Base-by-base conservation (phyloP, 1,140 invertebrate genomes). In the Belonocnema kinseyi region DNA sequence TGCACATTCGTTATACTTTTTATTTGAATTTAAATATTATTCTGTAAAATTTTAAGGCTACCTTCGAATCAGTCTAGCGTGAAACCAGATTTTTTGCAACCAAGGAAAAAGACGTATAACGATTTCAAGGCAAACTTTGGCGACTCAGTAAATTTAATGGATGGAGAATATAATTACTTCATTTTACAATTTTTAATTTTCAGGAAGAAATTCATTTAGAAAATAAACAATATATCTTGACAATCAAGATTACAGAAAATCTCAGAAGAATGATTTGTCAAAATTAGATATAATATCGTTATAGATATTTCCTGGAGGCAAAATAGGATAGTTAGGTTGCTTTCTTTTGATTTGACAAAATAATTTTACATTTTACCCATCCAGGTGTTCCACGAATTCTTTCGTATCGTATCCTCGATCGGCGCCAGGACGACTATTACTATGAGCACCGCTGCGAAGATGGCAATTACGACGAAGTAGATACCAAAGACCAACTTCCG, bases 381-480 rank as follows among this genome's bases (percentile, higher is more conserved):
- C 52, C 90, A 83, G 54, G 75, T 82, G 33, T 75, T 78, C 89
- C 88, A 92, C 52, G 26, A 33, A 33, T 33, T 33, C 2, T 33
- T 33, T 33, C 26, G 26, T 33, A 33, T 33, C 26, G 93, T 91
- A 7, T 93, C 91, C 80, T 94, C 93, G 58, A 96, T 95, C 12
- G 96, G 96, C n/a, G 96, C 95, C 56, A 96, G 89, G 8, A 94
- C 94, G 17, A 95, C 94, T 77, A 97, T 93, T 76, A 96, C 92
- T 72, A 97, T 93, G 72, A 97, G 91, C 7, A 93, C 94, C 13
- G 93, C 90, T 0, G 94, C 92, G 76, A 97, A 93, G 16, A 93
- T 83, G 14, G 93, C 80, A 40, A 96, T 92, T 33, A 95, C 92
- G 8, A 96, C 87, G 54, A 94, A 93, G 86, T 97, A 97, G 51